Evolutionary conservation across 2,797 vertebrate genomes (phyloP).

Genomic region (Heliangelus exortis): DNA sequence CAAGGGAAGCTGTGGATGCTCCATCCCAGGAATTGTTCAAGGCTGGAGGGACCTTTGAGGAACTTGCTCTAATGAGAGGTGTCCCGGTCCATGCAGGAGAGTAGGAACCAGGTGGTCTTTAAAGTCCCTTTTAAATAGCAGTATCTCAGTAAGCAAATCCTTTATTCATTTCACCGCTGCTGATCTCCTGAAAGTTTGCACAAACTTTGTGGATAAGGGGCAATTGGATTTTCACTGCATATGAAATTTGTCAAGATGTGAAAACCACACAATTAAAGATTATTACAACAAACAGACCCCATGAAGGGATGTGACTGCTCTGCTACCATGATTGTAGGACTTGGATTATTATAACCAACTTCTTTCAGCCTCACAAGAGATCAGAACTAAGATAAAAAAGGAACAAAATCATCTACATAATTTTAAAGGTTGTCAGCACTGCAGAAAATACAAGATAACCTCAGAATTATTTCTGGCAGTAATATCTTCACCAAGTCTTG

Average conservation of each 20-base stretch:
- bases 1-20: too few species aligned
- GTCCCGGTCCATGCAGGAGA: too few species aligned
- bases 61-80: too few species aligned
- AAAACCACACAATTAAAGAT: neutral
- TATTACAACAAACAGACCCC: neutral
- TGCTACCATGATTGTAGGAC: neutral
- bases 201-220: neutral
- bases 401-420: neutral
- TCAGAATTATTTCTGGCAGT: slow-evolving; percentile 19
- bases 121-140: neutral
- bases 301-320: neutral
- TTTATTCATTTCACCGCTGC: neutral
- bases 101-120: too few species aligned
- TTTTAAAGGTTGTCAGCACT: neutral
- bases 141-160: neutral
- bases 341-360: neutral
- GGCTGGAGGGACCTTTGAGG: too few species aligned
- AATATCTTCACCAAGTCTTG: neutral
- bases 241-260: neutral
- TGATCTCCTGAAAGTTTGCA: neutral
- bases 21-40: too few species aligned
- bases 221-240: neutral
- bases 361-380: neutral
- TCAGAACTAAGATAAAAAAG: neutral
- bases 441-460: neutral